phyloP scores from a whole-genome alignment of 2,113 vertebrate species.

The Telmatochromis sp. region DNA sequence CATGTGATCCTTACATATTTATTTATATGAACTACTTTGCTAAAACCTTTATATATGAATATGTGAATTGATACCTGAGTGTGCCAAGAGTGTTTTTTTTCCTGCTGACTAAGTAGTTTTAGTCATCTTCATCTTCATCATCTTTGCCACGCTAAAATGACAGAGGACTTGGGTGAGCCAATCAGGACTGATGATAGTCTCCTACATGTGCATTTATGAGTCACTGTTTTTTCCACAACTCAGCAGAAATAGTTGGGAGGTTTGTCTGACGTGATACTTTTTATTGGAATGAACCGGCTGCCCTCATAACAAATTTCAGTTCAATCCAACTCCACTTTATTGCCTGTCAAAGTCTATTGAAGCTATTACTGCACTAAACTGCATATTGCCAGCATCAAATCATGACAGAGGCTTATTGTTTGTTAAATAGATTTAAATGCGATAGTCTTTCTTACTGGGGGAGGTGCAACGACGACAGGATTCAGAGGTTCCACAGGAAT shows the following conservation, averaged over 20 bases:
- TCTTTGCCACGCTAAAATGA: conserved; percentile 45
- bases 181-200: background rate
- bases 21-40: background rate
- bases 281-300: background rate
- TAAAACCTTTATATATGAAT: background rate
- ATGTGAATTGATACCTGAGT: background rate
- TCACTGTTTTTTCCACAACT: background rate
- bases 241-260: background rate
- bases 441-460: conserved; percentile 2
- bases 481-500: background rate
- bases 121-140: conserved; percentile 56
- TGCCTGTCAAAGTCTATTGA: background rate
- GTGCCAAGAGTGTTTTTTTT: background rate
- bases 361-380: background rate
- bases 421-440: background rate
- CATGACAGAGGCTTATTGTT: background rate
- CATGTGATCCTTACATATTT: background rate
- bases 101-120: conserved; percentile 18
- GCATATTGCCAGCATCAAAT: background rate
- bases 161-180: conserved; percentile 15
- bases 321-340: background rate
- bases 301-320: background rate
- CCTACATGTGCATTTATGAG: background rate
- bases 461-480: background rate
- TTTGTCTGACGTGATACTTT: background rate